These are phyloP conservation scores for Achatina immaculata DNA, from an alignment of 1,140 invertebrate species.

Conservation along the genomic window DNA sequence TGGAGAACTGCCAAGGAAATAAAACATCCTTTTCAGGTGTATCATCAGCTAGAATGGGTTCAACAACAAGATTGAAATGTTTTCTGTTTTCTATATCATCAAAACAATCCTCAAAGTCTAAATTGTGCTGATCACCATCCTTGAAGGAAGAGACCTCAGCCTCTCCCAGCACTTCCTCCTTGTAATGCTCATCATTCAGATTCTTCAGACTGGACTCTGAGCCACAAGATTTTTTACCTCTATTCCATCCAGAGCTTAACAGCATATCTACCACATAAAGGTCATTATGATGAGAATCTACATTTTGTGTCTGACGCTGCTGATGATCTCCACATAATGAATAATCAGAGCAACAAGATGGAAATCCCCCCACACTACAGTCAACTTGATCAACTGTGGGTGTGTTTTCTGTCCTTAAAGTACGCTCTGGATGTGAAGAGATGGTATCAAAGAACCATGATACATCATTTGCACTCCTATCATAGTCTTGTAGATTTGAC, in stretches of 20 bases:
- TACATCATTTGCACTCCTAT: not conserved
- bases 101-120: slow-evolving; percentile 26
- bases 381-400: not conserved
- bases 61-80: not conserved
- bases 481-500: slow-evolving; percentile 5
- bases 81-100: slow-evolving; percentile 7
- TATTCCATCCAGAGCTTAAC: not conserved
- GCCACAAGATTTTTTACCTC: not conserved
- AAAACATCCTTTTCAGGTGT: not conserved
- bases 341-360: not conserved
- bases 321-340: not conserved
- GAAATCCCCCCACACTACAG: not conserved
- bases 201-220: not conserved
- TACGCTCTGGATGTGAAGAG: not conserved
- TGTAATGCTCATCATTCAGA: not conserved
- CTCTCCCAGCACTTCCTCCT: not conserved
- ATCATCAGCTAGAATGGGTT: not conserved
- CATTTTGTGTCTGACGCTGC: not conserved
- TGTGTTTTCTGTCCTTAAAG: not conserved
- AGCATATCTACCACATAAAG: not conserved
- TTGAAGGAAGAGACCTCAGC: not conserved
- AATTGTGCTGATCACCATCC: not conserved
- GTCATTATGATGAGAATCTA: not conserved
- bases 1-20: not conserved
- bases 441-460: not conserved